Evolutionary conservation across 2,113 vertebrate species (phyloP).

Genomic region (Quiscalus mexicanus): DNA sequence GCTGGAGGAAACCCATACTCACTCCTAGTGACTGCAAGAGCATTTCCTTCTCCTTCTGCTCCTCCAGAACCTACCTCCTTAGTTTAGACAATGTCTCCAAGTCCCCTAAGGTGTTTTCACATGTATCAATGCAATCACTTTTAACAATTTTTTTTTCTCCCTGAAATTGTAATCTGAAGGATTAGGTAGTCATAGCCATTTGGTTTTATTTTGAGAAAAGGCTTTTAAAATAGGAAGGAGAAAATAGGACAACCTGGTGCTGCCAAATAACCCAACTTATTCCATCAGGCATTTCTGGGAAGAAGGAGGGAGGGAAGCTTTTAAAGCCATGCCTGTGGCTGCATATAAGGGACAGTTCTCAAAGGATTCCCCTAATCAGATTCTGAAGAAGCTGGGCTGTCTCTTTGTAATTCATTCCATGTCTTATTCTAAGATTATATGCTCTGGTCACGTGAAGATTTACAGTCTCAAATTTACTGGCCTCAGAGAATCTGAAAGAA

Average conservation of each 20-base stretch:
- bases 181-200: not conserved
- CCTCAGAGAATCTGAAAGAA: constrained; percentile 12
- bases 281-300: not conserved
- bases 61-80: not conserved
- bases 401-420: not conserved
- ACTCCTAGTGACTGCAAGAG: not conserved
- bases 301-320: not conserved
- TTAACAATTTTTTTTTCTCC: not conserved
- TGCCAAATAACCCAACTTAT: not conserved
- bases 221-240: not conserved
- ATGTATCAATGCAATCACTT: not conserved
- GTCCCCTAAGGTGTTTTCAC: not conserved
- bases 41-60: not conserved
- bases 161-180: not conserved
- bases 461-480: not conserved
- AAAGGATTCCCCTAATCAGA: constrained; percentile 5
- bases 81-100: not conserved
- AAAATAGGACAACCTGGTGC: not conserved
- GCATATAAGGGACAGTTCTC: not conserved
- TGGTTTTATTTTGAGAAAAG: not conserved
- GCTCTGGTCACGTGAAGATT: constrained; percentile 2
- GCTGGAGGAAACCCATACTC: not conserved
- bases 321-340: not conserved
- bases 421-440: constrained; percentile 9
- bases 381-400: constrained; percentile 3